Percentiles rank a stretch among this genome's conserved stretches.
Evolutionary conservation across 2,797 vertebrate species (phyloP).

Genomic region (Hirundo rustica): DNA sequence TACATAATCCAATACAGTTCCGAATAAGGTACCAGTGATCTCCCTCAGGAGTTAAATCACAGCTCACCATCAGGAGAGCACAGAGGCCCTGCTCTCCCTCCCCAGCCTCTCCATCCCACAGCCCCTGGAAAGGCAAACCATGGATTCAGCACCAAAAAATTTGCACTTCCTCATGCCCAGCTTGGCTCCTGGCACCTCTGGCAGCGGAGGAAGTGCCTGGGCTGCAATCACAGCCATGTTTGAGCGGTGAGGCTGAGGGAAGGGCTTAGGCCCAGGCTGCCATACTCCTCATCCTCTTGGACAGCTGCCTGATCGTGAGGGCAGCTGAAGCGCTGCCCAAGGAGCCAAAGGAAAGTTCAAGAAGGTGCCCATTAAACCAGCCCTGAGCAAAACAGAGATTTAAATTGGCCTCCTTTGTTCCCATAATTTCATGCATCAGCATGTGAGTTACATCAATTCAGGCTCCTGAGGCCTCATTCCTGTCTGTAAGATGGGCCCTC

Average conservation of each 20-base stretch:
- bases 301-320: accelerated
- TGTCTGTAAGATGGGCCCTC: not conserved
- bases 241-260: not conserved
- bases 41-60: not conserved
- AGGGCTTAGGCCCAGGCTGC: not conserved
- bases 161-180: accelerated
- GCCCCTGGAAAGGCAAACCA: accelerated
- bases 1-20: not conserved
- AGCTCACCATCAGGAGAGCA: not conserved
- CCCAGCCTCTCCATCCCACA: accelerated
- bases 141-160: not conserved
- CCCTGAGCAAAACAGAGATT: not conserved
- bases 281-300: accelerated
- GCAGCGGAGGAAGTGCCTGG: not conserved
- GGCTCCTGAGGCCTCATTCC: not conserved
- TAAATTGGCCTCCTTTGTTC: not conserved
- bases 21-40: not conserved
- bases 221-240: not conserved
- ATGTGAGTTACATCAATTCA: not conserved
- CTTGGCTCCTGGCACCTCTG: not conserved
- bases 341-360: not conserved
- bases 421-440: not conserved
- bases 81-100: not conserved
- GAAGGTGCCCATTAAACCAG: not conserved
- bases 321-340: accelerated